Evolutionary conservation across 2,113 vertebrate species (phyloP), one percentile per base, ranked within the genome.

Genomic region (Anolis sagrei): DNA sequence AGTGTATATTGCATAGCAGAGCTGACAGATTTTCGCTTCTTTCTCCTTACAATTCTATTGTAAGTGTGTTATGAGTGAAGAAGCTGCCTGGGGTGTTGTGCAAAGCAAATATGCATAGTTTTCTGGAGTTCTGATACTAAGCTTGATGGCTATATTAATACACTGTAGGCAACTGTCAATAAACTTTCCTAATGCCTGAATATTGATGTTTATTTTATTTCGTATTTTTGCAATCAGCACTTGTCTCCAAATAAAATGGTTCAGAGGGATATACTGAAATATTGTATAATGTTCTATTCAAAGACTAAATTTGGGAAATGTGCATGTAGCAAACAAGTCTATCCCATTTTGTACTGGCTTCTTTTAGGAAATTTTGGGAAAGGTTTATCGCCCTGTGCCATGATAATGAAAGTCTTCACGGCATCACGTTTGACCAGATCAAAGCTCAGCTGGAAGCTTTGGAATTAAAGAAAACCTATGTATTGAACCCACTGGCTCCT

Each of bases 381-480:
- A 97, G 98, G 83, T 99, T 99, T 96, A 97, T 99, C 95, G 97
- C 97, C 90, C 97, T 99, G 70, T 99, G 99, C 94, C 98, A 99
- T 23, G 98, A 98, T 94, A 99, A 99, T 80, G 92, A 96, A 49
- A 99, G 99, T 92, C 97, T 99, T 48, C 98, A 99, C 2, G 99
- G 99, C 91, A 99, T 99, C 97, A 99, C 98, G 10, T 99, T 98
- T 89, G 98, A 99, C 91, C 98, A 99, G 96, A 99, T 99, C 94
- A 99, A 98, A 94, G 96, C 98, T 93, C 98, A 99, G 95, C 93
- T 99, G 93, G 98, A 99, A 94, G 99, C 98, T 90, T 95, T 99
- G 93, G 99, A 99, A 96, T 96, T 99, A 64, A 99, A 99, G 97
- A 99, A 99, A 96, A 99, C 99, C 1, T 99, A 99, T 0, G 99